phyloP scores from a whole-genome alignment of 2,888 invertebrate genomes.

The Cerceris rybyensis region DNA sequence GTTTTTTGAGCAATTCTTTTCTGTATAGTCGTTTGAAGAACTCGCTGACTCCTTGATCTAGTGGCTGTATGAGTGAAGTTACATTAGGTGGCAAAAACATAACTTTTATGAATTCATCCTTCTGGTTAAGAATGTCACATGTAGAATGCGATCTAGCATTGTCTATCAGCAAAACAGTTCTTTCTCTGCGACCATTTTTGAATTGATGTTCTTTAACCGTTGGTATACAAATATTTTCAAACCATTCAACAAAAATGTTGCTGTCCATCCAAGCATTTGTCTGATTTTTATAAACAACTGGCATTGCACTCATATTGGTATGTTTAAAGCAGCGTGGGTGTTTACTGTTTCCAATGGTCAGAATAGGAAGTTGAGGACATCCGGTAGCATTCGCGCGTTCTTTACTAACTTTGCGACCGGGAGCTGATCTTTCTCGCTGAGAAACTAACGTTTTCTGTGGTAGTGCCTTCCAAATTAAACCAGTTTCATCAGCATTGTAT shows the following conservation, averaged over 20 bases:
- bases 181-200: conserved; percentile 7
- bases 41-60: no score
- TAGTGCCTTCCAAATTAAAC: no score
- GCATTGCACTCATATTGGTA: neutral
- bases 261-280: conserved; percentile 2
- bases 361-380: neutral
- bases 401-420: no score
- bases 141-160: conserved; percentile 9
- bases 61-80: no score
- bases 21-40: no score
- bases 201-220: conserved; percentile 3
- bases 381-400: neutral
- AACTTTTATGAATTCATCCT: conserved; percentile 3
- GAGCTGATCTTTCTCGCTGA: no score
- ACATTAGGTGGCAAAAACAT: no score
- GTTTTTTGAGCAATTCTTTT: neutral
- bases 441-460: no score
- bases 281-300: neutral
- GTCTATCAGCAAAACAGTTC: conserved; percentile 6
- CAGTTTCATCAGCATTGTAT: no score
- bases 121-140: conserved; percentile 1
- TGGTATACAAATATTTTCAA: conserved; percentile 5
- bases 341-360: neutral
- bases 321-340: neutral
- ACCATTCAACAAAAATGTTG: conserved; percentile 7